Evolutionary conservation across 2,888 invertebrate species (phyloP).

Genomic region (Zygogramma bicolorata): DNA sequence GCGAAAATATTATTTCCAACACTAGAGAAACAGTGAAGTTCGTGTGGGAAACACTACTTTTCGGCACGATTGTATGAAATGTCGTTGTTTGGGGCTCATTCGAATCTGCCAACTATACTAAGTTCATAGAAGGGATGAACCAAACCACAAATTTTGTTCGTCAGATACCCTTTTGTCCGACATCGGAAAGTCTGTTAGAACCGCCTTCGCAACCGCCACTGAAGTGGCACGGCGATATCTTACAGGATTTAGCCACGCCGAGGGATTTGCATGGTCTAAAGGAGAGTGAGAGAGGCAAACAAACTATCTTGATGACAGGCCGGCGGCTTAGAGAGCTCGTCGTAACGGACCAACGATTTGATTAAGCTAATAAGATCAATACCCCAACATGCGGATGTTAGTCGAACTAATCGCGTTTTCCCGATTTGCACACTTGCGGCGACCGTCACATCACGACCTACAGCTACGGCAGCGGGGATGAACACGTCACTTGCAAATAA

Average conservation of each 20-base stretch:
- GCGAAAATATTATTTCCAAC: too few species aligned
- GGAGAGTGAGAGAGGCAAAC: conserved; percentile 17
- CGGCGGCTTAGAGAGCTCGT: conserved; percentile 37
- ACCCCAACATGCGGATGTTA: conserved; percentile 52
- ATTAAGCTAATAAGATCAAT: conserved; percentile 59
- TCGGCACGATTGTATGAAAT: too few species aligned
- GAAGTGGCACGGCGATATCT: background rate
- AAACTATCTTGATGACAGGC: conserved; percentile 44
- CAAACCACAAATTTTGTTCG: background rate
- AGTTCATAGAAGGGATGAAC: too few species aligned
- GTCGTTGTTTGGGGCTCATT: too few species aligned
- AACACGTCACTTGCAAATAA: conserved; percentile 19
- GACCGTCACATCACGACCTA: conserved; percentile 42
- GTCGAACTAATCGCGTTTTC: conserved; percentile 52
- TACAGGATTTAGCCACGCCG: background rate
- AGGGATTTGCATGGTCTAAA: conserved; percentile 12
- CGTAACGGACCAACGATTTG: conserved; percentile 51
- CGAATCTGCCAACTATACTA: too few species aligned
- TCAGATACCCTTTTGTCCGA: too few species aligned
- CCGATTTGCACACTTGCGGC: conserved; percentile 51
- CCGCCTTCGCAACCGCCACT: background rate
- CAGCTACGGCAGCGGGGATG: conserved; percentile 29
- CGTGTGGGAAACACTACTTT: too few species aligned
- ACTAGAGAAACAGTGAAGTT: too few species aligned
- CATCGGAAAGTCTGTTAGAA: background rate